Evolutionary conservation across 2,888 invertebrate species (phyloP), one percentile per base, ranked within the genome.

Genomic region (Diarsia rubi): DNA sequence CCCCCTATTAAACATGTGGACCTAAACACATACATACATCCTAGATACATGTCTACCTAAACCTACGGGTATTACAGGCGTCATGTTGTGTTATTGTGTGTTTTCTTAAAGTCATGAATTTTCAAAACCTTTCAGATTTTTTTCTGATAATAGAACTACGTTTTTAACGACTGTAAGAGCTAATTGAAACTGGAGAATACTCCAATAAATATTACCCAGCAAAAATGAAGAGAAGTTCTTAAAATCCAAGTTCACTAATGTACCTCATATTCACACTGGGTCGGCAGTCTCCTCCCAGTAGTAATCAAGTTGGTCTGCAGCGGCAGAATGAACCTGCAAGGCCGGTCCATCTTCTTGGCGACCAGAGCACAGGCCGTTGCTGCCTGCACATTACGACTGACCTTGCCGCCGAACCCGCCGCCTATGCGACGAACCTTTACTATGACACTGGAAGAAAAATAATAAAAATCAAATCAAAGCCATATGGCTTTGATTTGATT

Each of bases 341-440:
- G 97, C n/a, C 95, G 93, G 90, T 97, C 94, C 62, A 97, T 89
- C 60, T 95, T 94, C 79, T 95, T 90, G 0, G 97, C 97, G 0
- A 97, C 98, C 6, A 98, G 85, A 0, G 98, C 98, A 83, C 97
- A 97, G 0, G 97, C 97, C 4, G 97, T 95, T 0, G 97, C 94
- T 0, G 97, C 93, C 66, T 97, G 96, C 1, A 93, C 92, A 31
- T 97, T 94, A 4, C 98, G 97, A 4, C 97, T 97, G 68, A 98
- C 96, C 93, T 97, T 97, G 16, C 97, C 93, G 19, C 98, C 97
- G 91, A 98, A 97, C 65, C 95, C 97, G 69, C 98, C 97, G 57
- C 98, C 97, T 27, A 98, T 67, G 80, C 98, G 93, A 73, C 97
- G 96, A 0, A 98, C 97, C 77, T 94, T 93, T 3, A 98, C 90